Conservation (phyloP, 2,797 vertebrate genomes). For the Manis javanica region DNA sequence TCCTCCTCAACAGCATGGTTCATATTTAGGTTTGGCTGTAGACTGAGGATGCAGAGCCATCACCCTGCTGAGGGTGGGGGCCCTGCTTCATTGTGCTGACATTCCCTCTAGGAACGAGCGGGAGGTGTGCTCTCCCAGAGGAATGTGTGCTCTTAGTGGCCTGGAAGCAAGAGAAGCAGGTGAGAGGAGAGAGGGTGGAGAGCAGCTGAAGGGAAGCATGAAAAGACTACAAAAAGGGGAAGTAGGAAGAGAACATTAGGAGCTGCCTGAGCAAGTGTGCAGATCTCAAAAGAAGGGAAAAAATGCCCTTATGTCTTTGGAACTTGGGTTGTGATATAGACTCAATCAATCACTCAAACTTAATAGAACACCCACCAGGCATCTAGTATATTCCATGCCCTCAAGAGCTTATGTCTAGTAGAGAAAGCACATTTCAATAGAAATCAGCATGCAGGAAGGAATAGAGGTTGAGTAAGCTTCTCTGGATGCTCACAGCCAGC, state of each 20-base stretch:
- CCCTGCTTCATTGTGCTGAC: constrained; percentile 18
- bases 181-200: background rate
- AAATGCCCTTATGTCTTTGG: background rate
- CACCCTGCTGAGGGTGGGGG: background rate
- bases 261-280: background rate
- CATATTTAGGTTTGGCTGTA: constrained; percentile 49
- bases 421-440: background rate
- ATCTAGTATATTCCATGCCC: background rate
- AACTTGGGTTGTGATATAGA: background rate
- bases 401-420: background rate
- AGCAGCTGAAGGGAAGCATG: background rate
- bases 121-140: background rate
- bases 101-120: background rate
- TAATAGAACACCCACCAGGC: background rate
- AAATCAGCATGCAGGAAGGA: background rate
- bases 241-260: background rate
- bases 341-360: background rate
- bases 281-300: background rate
- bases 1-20: background rate
- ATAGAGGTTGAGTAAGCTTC: background rate
- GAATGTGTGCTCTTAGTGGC: background rate
- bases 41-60: background rate
- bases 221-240: background rate
- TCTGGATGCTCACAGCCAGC: background rate
- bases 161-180: background rate